Conservation (phyloP, 1,140 invertebrate species). For the Trichonephila clavipes region DNA sequence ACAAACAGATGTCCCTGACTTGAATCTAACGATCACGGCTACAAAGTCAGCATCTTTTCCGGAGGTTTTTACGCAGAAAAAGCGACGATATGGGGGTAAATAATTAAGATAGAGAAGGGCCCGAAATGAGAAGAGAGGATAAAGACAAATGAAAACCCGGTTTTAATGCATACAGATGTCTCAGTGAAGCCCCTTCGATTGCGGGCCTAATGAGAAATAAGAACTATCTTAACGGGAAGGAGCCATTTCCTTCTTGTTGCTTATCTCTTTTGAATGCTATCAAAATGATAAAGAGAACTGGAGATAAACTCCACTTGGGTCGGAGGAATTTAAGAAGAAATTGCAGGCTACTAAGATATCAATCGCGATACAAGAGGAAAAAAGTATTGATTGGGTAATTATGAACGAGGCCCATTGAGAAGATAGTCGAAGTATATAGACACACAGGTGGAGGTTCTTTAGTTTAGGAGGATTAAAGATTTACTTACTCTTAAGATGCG, state of each 20-base stretch:
- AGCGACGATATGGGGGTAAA: slow-evolving; percentile 58
- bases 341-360: slow-evolving; percentile 69
- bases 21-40: slow-evolving; percentile 70
- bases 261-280: slow-evolving; percentile 76
- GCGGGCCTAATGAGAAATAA: slow-evolving; percentile 70
- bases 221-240: slow-evolving; percentile 61
- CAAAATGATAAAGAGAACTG: slow-evolving; percentile 73
- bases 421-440: slow-evolving; percentile 57
- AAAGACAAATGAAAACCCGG: slow-evolving; percentile 74
- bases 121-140: slow-evolving; percentile 45
- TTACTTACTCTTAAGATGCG: slow-evolving; percentile 71
- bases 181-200: slow-evolving; percentile 25
- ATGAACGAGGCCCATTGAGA: not conserved
- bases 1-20: slow-evolving; percentile 76
- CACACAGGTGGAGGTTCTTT: slow-evolving; percentile 61
- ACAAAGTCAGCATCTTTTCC: slow-evolving; percentile 65
- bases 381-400: slow-evolving; percentile 75
- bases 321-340: slow-evolving; percentile 71
- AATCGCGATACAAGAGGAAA: slow-evolving; percentile 70
- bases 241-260: slow-evolving; percentile 72
- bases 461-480: slow-evolving; percentile 67
- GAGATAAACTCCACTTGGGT: slow-evolving; percentile 63
- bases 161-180: slow-evolving; percentile 76
- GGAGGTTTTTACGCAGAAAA: slow-evolving; percentile 71
- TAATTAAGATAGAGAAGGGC: slow-evolving; percentile 74